phyloP scores from a whole-genome alignment of 2,888 invertebrate genomes.

The Lysandra coridon region DNA sequence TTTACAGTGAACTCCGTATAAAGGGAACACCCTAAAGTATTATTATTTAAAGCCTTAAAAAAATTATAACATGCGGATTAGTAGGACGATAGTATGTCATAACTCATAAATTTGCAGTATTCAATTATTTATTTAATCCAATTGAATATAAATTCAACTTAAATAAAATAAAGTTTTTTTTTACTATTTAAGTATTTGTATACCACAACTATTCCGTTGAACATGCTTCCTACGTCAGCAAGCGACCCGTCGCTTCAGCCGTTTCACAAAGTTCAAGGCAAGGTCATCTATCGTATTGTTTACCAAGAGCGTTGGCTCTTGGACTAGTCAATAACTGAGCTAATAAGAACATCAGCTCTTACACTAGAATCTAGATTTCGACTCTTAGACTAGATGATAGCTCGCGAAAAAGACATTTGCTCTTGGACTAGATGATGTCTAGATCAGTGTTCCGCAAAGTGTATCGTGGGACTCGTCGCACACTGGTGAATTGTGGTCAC shows the following conservation, averaged over 20 bases:
- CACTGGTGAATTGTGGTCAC: too few relatives aligned
- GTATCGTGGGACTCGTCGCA: too few relatives aligned
- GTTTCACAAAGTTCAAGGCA: background rate
- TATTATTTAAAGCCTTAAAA: too few relatives aligned
- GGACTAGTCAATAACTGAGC: conserved; percentile 11
- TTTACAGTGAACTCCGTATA: too few relatives aligned
- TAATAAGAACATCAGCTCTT: background rate
- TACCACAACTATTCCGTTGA: background rate
- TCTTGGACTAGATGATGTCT: background rate
- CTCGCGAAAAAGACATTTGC: background rate
- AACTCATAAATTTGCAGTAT: too few relatives aligned
- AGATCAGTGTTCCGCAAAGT: too few relatives aligned
- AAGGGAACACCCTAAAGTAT: background rate
- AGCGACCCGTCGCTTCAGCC: background rate
- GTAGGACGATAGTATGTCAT: too few relatives aligned
- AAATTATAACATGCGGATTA: too few relatives aligned
- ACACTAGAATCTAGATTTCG: background rate
- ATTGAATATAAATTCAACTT: too few relatives aligned
- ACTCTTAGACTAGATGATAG: background rate
- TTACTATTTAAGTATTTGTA: background rate
- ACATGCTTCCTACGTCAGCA: background rate
- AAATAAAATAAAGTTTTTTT: too few relatives aligned
- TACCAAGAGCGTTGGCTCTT: background rate
- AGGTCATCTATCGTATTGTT: conserved; percentile 5
- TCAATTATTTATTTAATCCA: too few relatives aligned